Percentiles rank a stretch among this genome's conserved stretches.
Evolutionary conservation across 2,113 vertebrate genomes (phyloP).

Genomic region (Cottus gobio): DNA sequence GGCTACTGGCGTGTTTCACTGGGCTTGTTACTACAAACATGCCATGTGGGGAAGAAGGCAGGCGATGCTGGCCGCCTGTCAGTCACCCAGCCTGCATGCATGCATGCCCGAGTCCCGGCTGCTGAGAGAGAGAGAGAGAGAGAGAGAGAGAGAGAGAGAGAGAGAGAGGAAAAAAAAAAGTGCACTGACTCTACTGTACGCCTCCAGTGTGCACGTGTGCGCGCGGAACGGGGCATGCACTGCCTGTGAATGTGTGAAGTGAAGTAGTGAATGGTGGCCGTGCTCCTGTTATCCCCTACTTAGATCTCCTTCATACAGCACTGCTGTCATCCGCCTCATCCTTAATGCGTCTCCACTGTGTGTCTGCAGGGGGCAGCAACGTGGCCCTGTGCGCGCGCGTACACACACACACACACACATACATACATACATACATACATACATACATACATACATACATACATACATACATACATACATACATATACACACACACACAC

Average conservation of each 20-base stretch:
- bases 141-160: no score
- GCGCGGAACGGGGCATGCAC: not conserved
- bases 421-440: not conserved
- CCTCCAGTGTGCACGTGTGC: conserved; percentile 7
- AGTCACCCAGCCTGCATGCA: not conserved
- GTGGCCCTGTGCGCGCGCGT: conserved; percentile 50
- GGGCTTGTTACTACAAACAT: conserved; percentile 5
- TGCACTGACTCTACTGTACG: conserved; percentile 20
- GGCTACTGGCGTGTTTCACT: not conserved
- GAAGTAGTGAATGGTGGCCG: conserved; percentile 16
- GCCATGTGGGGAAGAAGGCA: conserved; percentile 21
- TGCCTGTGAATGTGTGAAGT: conserved; percentile 5
- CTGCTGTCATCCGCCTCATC: conserved; percentile 49
- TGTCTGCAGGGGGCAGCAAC: conserved; percentile 77
- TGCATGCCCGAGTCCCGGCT: conserved; percentile 2
- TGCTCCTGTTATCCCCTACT: conserved; percentile 23
- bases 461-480: not conserved
- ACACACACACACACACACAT: not conserved
- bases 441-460: not conserved
- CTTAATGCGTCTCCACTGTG: conserved; percentile 47
- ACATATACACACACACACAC: not conserved
- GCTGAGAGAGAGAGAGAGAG: not conserved
- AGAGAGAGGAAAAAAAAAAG: conserved; percentile 17
- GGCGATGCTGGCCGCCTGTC: conserved; percentile 27
- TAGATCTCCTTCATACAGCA: conserved; percentile 11